phyloP scores from a whole-genome alignment of 2,113 vertebrate genomes.

The Macquaria ambigua region DNA sequence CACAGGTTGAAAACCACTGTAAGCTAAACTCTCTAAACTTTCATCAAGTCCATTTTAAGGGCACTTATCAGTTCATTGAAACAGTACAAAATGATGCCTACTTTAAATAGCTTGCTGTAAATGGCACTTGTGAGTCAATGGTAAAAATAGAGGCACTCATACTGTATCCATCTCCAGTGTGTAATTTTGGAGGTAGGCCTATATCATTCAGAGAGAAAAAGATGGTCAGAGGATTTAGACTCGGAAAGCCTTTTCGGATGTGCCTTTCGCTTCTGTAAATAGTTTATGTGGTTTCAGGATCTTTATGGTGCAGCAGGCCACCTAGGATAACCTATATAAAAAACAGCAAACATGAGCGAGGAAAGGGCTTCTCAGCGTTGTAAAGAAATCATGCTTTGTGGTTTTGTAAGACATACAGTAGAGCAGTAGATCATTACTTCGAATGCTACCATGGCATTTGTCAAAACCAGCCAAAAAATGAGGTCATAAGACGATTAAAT shows the following conservation, averaged over 20 bases:
- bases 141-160: conserved; percentile 22
- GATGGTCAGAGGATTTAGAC: conserved; percentile 38
- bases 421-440: conserved; percentile 31
- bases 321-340: conserved; percentile 48
- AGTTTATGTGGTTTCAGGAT: conserved; percentile 62
- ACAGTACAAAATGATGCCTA: conserved; percentile 7
- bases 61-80: conserved; percentile 19
- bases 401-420: conserved; percentile 50
- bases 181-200: conserved; percentile 43
- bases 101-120: conserved; percentile 25
- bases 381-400: conserved; percentile 39
- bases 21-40: not conserved
- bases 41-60: not conserved
- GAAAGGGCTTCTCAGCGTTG: not conserved
- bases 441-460: conserved; percentile 42
- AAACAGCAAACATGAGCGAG: conserved; percentile 30
- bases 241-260: conserved; percentile 60
- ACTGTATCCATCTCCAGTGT: conserved; percentile 9
- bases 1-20: not conserved
- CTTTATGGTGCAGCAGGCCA: conserved; percentile 48
- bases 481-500: conserved; percentile 49
- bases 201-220: conserved; percentile 50
- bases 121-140: not conserved
- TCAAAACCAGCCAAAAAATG: conserved; percentile 32
- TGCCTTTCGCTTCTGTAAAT: conserved; percentile 57